Conservation (phyloP, 2,888 invertebrate species). For the Caradrina kadenii region DNA sequence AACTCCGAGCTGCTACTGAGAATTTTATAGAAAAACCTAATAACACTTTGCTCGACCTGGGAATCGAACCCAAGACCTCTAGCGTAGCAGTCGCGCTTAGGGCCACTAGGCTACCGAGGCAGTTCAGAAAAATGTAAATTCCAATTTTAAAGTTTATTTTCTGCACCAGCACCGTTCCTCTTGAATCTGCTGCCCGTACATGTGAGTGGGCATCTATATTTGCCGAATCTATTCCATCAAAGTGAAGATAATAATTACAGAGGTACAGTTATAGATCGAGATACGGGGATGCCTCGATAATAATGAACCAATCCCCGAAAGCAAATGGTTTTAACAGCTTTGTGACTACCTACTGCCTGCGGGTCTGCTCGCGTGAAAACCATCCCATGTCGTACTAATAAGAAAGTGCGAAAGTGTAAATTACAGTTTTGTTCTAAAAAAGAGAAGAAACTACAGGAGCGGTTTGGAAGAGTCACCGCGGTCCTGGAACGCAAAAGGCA, state of each 20-base stretch:
- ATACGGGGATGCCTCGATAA: constrained; percentile 66
- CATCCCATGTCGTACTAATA: neutral
- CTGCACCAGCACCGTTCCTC: neutral
- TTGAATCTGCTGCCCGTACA: constrained; percentile 55
- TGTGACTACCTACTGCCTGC: constrained; percentile 11
- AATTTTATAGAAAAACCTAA: no score
- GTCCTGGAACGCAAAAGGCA: no score
- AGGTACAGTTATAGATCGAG: constrained; percentile 85
- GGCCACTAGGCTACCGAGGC: no score
- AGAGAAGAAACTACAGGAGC: no score
- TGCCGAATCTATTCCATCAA: constrained; percentile 89
- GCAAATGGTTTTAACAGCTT: constrained; percentile 59
- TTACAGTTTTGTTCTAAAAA: no score
- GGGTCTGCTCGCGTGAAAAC: constrained; percentile 8
- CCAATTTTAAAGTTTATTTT: no score
- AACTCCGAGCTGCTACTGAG: no score
- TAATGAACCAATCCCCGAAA: constrained; percentile 48
- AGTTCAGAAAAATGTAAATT: no score
- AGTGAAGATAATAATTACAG: constrained; percentile 87
- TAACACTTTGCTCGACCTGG: no score
- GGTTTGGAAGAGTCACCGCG: no score
- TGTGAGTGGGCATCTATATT: constrained; percentile 83
- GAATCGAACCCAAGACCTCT: no score
- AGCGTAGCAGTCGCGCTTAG: no score
- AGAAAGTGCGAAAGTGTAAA: neutral